Conservation (phyloP, 2,113 vertebrate species). For the Oncorhynchus masou region DNA sequence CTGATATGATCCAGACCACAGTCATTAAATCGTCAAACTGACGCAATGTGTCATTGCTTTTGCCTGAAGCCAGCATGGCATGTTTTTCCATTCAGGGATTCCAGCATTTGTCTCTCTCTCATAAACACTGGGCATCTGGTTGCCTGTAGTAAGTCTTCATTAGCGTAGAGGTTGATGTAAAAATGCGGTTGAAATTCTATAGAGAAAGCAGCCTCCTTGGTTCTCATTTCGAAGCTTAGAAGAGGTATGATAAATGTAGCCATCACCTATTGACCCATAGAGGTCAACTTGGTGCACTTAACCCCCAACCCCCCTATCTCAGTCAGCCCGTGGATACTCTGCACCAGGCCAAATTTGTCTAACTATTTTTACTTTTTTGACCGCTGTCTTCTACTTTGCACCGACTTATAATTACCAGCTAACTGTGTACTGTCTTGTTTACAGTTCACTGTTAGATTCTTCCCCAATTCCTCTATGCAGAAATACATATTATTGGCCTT, state of each 20-base stretch:
- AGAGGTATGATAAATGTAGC: slow-evolving; percentile 71
- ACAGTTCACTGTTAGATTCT: slow-evolving; percentile 44
- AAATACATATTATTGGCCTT: slow-evolving; percentile 27
- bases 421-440: slow-evolving; percentile 37
- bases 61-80: slow-evolving; percentile 58
- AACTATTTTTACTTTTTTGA: slow-evolving; percentile 5
- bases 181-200: slow-evolving; percentile 46
- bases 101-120: slow-evolving; percentile 62
- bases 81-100: slow-evolving; percentile 68
- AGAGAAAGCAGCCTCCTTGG: slow-evolving; percentile 40
- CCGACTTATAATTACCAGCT: slow-evolving; percentile 28
- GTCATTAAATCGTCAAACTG: slow-evolving; percentile 64
- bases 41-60: slow-evolving; percentile 58
- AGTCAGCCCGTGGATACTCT: slow-evolving; percentile 45
- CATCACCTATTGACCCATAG: slow-evolving; percentile 65
- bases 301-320: slow-evolving; percentile 44
- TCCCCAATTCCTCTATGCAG: slow-evolving; percentile 28
- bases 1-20: slow-evolving; percentile 62
- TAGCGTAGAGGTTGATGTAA: slow-evolving; percentile 40
- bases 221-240: slow-evolving; percentile 53
- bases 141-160: slow-evolving; percentile 54
- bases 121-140: slow-evolving; percentile 65
- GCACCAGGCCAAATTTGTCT: slow-evolving; percentile 33
- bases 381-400: slow-evolving; percentile 28
- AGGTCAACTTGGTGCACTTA: slow-evolving; percentile 64